Base-by-base conservation (phyloP, 2,113 vertebrate species). In the Capra hircus region DNA sequence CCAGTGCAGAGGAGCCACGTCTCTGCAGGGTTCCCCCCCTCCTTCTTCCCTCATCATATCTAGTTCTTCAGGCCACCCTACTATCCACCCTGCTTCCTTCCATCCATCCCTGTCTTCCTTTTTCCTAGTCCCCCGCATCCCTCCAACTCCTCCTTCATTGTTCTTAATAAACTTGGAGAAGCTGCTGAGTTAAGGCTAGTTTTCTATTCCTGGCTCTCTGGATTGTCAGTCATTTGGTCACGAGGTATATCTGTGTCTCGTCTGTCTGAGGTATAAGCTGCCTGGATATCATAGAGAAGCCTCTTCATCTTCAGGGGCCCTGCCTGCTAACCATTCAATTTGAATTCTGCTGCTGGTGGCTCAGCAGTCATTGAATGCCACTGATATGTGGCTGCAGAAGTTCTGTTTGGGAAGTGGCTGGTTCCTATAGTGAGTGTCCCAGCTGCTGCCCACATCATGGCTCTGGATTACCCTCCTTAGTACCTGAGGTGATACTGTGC, bases 201-300 rank as follows among this genome's bases (percentile, higher is more conserved):
- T 95, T 78, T 91, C 67, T 57, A 19, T 53, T 67, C 60, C 62
- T 64, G 43, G 15, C 12, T 50, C 40, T 92, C n/a, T 97, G 19
- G 19, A 28, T 84, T 85, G 82, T 52, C 48, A 85, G 64, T 33
- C 27, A 17, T n/a, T 82, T 64, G 87, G 13, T 52, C 77, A 48
- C 5, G 0, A 86, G 71, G 64, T 36, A 55, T 43, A 95, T 48
- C 15, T 11, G 27, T 60, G 15, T 74, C 57, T 57, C 2, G 45
- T 84, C 74, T 85, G n/a, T 36, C 40, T 30, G 45, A 92, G 25
- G 7, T 40, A 23, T 57, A 78, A 21, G 30, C 52, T 92, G 33
- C n/a, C n/a, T 83, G 55, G 30, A 57, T 57, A 27, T 71, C 53
- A 30, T 3, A 28, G 48, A 85, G 64, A 91, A 81, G 17, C 43